Conservation (phyloP, 1,140 invertebrate genomes). For the Lepidurus arcticus region DNA sequence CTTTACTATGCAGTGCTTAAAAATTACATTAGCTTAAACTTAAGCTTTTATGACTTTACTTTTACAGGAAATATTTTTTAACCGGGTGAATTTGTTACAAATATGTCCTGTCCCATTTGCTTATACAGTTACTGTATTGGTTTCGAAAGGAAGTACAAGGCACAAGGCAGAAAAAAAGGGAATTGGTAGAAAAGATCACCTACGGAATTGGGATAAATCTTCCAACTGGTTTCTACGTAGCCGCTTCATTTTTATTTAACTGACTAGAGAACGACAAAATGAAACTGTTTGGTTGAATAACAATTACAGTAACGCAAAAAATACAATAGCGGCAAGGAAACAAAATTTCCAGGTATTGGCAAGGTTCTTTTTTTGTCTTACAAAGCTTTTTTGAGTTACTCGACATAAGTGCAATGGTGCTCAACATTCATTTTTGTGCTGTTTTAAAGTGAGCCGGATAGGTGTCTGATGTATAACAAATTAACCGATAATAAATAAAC, state of each 20-base stretch:
- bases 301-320: constrained; percentile 11
- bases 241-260: not conserved
- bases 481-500: not conserved
- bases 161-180: constrained; percentile 21
- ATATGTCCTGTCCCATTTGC: not conserved
- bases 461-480: not conserved
- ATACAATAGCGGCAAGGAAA: not conserved
- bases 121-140: constrained; percentile 5
- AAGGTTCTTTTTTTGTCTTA: not conserved
- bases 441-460: not conserved
- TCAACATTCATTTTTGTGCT: constrained; percentile 15
- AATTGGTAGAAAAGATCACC: not conserved
- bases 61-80: too few species aligned
- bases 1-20: too few species aligned
- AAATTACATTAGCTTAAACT: too few species aligned
- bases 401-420: not conserved
- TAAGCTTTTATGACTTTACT: too few species aligned
- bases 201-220: not conserved
- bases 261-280: not conserved
- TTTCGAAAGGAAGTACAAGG: not conserved
- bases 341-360: not conserved
- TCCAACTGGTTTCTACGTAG: not conserved
- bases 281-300: not conserved
- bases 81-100: too few species aligned
- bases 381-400: not conserved